Evolutionary conservation across 2,113 vertebrate species (phyloP), one percentile per base, ranked within the genome.

Genomic region (Psammodynastes pulverulentus): DNA sequence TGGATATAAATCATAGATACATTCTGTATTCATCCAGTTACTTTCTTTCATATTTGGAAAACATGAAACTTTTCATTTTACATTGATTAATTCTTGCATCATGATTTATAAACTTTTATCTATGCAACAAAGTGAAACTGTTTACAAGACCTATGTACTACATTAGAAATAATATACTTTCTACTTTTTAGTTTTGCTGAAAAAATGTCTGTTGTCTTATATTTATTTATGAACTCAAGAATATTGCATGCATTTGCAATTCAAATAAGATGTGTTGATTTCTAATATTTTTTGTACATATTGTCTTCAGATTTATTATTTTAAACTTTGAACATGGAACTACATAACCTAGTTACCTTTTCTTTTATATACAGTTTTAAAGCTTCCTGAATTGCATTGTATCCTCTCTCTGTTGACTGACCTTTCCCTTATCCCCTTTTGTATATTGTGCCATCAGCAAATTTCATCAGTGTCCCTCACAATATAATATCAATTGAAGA

Each of bases 401-500:
- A 15, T 84, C 84, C 48, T 85, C 84, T 86, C 87, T 93, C 39
- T 79, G 87, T 91, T 89, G 88, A 45, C 84, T 92, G 53, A 85
- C 90, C 62, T 1, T 87, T 93, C 19, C 91, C 84, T n/a, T 92
- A 92, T 46, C 45, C 45, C 34, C 34, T 92, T 94, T 79, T 87
- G 23, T 93, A 90, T 58, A 92, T 93, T 91, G 29, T 90, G 53
- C 49, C 92, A 92, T 93, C 88, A 91, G 56, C 23, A 58, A 48
- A 86, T 92, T 91, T 90, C 89, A 93, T 84, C 34, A 92, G 43
- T 48, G 88, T 93, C 43, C 29, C 4, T 93, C 53, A 92, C 43
- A 51, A 91, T 94, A 43, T 62, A 91, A 12, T 17, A 91, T 90
- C 51, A 90, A 1, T 86, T 92, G 88, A 92, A 88, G 72, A 92